Percentiles rank a stretch among this genome's conserved stretches.
Conservation (phyloP, 2,113 vertebrate species). For the Urocolius indicus region DNA sequence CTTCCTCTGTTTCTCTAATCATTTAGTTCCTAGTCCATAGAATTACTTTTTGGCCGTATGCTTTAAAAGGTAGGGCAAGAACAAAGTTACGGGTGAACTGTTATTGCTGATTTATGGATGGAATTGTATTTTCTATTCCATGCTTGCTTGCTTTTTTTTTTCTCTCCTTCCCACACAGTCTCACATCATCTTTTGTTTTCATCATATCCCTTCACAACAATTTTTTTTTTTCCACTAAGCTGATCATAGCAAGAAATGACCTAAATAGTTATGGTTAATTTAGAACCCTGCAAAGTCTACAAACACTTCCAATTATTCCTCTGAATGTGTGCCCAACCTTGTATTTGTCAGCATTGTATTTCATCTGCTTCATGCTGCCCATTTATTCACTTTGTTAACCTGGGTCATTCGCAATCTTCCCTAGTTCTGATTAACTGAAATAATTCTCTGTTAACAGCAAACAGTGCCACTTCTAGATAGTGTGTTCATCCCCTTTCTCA, state of each 20-base stretch:
- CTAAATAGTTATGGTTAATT: slow-evolving; percentile 18
- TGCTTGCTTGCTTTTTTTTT: neutral
- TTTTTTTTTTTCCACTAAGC: neutral
- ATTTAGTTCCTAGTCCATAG: neutral
- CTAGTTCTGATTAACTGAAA: neutral
- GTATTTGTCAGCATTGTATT: neutral
- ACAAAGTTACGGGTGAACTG: neutral
- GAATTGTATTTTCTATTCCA: neutral
- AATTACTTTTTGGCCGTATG: neutral
- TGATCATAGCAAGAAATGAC: neutral
- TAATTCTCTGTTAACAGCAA: neutral
- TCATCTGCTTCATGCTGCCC: neutral
- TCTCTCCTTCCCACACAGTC: rapidly evolving
- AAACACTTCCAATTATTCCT: neutral
- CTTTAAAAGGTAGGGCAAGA: neutral
- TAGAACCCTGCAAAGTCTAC: neutral
- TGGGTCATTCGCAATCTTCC: slow-evolving; percentile 17
- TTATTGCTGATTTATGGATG: neutral
- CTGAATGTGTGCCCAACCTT: neutral
- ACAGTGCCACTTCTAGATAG: neutral
- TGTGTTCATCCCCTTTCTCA: neutral
- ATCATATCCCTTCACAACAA: neutral
- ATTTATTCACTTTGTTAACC: slow-evolving; percentile 29
- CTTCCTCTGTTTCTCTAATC: neutral
- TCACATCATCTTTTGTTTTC: neutral